These are phyloP conservation scores for Thysanoteuthis rhombus DNA, from an alignment of 2,888 invertebrate genomes.

Conservation along the genomic window DNA sequence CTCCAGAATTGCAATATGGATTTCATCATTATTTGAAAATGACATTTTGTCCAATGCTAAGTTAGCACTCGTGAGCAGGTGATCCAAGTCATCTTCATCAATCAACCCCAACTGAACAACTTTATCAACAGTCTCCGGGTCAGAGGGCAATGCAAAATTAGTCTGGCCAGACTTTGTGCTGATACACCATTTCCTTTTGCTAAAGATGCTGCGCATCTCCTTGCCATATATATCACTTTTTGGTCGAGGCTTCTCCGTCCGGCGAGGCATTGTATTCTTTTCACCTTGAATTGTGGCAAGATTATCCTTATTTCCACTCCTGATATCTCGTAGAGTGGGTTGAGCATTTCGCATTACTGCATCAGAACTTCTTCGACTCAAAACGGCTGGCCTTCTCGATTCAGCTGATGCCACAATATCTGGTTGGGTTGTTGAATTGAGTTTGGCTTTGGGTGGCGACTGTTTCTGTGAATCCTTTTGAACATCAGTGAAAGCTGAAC, in stretches of 20 bases:
- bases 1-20: constrained; percentile 38
- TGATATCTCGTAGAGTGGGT: neutral
- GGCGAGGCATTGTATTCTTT: neutral
- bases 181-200: constrained; percentile 25
- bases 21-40: constrained; percentile 35
- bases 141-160: constrained; percentile 1
- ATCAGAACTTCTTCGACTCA: neutral
- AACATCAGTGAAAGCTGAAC: neutral
- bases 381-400: neutral
- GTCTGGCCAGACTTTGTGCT: constrained; percentile 16
- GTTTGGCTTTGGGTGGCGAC: neutral
- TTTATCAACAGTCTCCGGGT: neutral
- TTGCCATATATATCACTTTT: neutral
- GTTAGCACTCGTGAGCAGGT: constrained; percentile 38
- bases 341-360: neutral
- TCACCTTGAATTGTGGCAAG: neutral
- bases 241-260: neutral
- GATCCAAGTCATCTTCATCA: constrained; percentile 36
- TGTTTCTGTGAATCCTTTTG: neutral
- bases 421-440: neutral
- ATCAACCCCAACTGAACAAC: neutral
- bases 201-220: neutral
- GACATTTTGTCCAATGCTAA: constrained; percentile 38
- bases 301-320: neutral
- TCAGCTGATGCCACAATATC: neutral